Percentiles rank a stretch among this genome's conserved stretches.
phyloP scores from a whole-genome alignment of 2,797 vertebrate species.

The Parambassis ranga region DNA sequence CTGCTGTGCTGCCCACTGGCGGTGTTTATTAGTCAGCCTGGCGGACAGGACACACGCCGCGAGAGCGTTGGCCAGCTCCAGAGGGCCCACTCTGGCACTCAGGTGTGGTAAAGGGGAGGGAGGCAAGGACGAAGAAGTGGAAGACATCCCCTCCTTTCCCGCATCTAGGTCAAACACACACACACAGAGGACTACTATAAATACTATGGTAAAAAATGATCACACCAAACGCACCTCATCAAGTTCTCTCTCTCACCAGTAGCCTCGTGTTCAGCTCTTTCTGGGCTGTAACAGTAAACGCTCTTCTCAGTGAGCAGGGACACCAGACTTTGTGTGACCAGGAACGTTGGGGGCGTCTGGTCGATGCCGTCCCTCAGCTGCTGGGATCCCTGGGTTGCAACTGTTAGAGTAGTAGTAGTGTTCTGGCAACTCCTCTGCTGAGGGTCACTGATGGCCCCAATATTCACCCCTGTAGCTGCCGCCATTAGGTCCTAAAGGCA shows the following conservation, averaged over 20 bases:
- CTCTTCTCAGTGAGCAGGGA: conserved; percentile 82
- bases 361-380: conserved; percentile 64
- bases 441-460: conserved; percentile 71
- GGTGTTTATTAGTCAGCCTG: conserved; percentile 75
- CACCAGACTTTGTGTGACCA: conserved; percentile 85
- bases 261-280: conserved; percentile 71
- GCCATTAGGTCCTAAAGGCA: conserved; percentile 80
- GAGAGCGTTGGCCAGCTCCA: conserved; percentile 83
- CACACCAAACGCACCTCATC: background rate
- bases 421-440: conserved; percentile 69
- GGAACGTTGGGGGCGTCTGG: conserved; percentile 72
- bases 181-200: background rate
- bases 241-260: conserved; percentile 62
- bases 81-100: conserved; percentile 72
- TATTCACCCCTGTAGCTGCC: conserved; percentile 81
- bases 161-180: conserved; percentile 55
- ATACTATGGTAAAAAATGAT: background rate
- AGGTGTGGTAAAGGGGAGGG: conserved; percentile 65
- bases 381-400: conserved; percentile 37
- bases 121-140: conserved; percentile 62
- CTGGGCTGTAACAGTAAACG: conserved; percentile 63
- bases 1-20: conserved; percentile 84
- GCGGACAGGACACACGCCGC: conserved; percentile 83
- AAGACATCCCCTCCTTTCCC: conserved; percentile 52
- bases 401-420: conserved; percentile 50